phyloP scores from a whole-genome alignment of 2,113 vertebrate species.

The Gulo gulo region DNA sequence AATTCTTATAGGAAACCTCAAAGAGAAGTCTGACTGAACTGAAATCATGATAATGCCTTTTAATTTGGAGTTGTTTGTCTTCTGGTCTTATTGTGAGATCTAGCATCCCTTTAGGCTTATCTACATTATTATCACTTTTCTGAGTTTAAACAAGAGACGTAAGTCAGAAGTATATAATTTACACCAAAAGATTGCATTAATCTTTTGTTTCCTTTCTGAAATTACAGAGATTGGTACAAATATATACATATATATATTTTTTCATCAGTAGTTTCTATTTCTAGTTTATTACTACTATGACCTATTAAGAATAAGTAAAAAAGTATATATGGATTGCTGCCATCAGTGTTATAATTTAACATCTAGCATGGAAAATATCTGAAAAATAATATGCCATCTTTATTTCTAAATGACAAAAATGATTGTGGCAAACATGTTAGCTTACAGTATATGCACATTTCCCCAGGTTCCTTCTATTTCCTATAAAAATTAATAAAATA shows the following conservation, averaged over 20 bases:
- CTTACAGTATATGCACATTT: neutral
- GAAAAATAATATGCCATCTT: neutral
- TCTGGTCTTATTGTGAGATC: neutral
- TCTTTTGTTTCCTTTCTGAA: too few relatives aligned
- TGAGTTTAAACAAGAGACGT: neutral
- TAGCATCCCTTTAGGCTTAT: neutral
- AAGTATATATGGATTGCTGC: neutral
- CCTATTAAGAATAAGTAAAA: neutral
- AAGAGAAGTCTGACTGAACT: neutral
- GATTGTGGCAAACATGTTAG: neutral
- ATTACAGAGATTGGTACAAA: too few relatives aligned
- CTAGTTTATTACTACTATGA: neutral
- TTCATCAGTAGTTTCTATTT: neutral
- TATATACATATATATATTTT: neutral
- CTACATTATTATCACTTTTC: neutral
- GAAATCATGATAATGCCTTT: neutral
- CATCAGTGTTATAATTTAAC: neutral
- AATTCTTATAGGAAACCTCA: neutral
- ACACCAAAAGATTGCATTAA: too few relatives aligned
- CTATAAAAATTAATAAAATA: neutral
- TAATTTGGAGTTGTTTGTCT: neutral
- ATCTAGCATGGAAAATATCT: neutral
- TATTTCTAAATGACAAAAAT: neutral
- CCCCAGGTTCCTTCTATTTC: neutral
- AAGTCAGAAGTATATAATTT: neutral